Evolutionary conservation across 2,113 vertebrate species (phyloP), one percentile per base, ranked within the genome.

Genomic region (Oncorhynchus masou): DNA sequence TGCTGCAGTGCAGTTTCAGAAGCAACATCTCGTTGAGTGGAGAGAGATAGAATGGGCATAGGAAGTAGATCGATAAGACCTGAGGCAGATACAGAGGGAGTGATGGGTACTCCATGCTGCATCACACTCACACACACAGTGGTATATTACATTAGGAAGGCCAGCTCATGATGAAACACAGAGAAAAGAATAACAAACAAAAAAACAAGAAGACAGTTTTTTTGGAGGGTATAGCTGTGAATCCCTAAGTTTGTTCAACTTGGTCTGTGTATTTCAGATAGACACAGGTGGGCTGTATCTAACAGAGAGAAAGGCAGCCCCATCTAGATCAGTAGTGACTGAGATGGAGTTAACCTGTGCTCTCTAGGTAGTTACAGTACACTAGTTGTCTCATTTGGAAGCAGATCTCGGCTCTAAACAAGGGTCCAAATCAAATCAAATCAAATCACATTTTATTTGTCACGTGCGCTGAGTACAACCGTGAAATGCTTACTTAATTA

Each of bases 141-240:
- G 84, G 81, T 85, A 86, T 88, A 90, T 90, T 86, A 88, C 80
- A 89, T 89, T 88, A 87, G 81, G 87, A 83, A 84, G 85, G 74
- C 78, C 80, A 80, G 84, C 76, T 88, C 87, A 86, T 73, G 75
- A 83, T 74, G 72, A 74, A 77, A 84, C 22, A 66, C 7, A 25
- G 24, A 7, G 3, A 66, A 66, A 22, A 66, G 74, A 87, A 83
- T 69, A 29, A 45, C 65, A 27, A 59, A 71, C 74, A 77, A 83
- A 78, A 66, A 83, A 83, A 4, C 68, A 75, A 75, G 57, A 78
- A 70, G 65, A 8, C 60, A 62, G 2, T n/a, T 62, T 22, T 22
- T 62, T 51, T 39, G 6, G 7, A 9, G 8, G 2, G 39, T 39
- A 19, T 20, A 20, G 51, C 51, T 16, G 51, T 19, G 51, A 57